Base-by-base conservation (phyloP, 2,797 vertebrate genomes). In the Anguilla obscura region DNA sequence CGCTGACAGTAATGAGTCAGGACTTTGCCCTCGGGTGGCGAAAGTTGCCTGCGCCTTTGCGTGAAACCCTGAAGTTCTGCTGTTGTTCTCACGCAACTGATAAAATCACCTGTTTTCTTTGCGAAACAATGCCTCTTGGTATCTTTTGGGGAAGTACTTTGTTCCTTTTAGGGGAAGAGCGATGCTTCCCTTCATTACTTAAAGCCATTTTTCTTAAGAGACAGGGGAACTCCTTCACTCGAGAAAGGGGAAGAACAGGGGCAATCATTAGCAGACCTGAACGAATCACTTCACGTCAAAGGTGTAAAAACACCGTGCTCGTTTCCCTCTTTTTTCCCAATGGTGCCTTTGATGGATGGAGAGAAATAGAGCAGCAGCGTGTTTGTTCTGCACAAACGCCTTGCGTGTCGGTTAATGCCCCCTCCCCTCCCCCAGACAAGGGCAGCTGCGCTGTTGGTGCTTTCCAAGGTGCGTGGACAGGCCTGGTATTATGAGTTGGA, bases 131-230 rank as follows among this genome's bases (percentile, higher is more conserved):
- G 90, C 89, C 87, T 69, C 89, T 91, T 91, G 18, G 93, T 95
- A 91, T 89, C 86, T 83, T 94, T 93, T 94, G 89, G 92, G 93
- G 95, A 95, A 96, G 95, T 69, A 30, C n/a, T 94, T 21, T 58
- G 90, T 88, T 85, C 24, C 58, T 24, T 58, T 92, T 92, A 94
- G 93, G 94, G 95, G 95, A 95, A 96, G 93, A 94, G 90, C 89
- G 92, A 93, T 91, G 94, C 94, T 95, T 96, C 94, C 94, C 87
- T 87, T 85, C 83, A 52, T 85, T 87, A 79, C 86, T 82, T 87
- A 36, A 85, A 74, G 76, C 84, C 50, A 87, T 89, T 89, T 87
- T 85, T 86, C 88, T 89, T 89, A 82, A 85, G 60, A 45, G 54
- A 87, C 88, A 89, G 86, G 86, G 88, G 88, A 89, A 89, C 88